Conservation (phyloP, 2,113 vertebrate genomes). For the Cepphus grylle region DNA sequence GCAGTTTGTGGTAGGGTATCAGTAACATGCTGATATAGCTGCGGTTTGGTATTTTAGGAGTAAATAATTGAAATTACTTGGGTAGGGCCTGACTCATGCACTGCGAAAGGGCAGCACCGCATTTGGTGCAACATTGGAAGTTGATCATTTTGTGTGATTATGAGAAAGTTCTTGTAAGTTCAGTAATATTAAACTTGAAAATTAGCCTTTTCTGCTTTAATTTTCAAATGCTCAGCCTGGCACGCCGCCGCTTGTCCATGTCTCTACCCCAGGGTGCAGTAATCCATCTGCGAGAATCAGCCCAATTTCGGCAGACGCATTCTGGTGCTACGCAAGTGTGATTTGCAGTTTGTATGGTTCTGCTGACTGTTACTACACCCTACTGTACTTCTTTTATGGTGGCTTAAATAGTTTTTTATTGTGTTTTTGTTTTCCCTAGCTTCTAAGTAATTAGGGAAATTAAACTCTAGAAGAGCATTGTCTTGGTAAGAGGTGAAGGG, state of each 20-base stretch:
- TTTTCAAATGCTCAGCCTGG: not conserved
- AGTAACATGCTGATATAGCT: not conserved
- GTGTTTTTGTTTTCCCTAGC: too few relatives aligned
- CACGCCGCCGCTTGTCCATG: not conserved
- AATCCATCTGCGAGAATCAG: not conserved
- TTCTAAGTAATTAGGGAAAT: not conserved
- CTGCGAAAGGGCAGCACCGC: not conserved
- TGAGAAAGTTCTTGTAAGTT: not conserved
- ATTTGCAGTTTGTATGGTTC: not conserved
- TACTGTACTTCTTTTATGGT: not conserved
- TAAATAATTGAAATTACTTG: not conserved
- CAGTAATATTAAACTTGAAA: not conserved
- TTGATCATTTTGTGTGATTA: not conserved
- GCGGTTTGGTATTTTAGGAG: not conserved
- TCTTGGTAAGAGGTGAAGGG: not conserved
- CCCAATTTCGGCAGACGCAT: not conserved
- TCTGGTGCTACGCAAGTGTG: not conserved
- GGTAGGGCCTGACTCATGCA: rapidly evolving
- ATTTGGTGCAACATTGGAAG: not conserved
- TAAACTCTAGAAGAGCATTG: not conserved
- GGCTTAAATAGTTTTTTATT: not conserved
- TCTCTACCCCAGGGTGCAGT: not conserved
- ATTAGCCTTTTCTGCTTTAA: not conserved
- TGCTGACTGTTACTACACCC: not conserved
- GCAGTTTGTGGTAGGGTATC: not conserved